These are phyloP conservation scores for Sula dactylatra DNA, from an alignment of 2,113 vertebrate genomes.

Conservation along the genomic window DNA sequence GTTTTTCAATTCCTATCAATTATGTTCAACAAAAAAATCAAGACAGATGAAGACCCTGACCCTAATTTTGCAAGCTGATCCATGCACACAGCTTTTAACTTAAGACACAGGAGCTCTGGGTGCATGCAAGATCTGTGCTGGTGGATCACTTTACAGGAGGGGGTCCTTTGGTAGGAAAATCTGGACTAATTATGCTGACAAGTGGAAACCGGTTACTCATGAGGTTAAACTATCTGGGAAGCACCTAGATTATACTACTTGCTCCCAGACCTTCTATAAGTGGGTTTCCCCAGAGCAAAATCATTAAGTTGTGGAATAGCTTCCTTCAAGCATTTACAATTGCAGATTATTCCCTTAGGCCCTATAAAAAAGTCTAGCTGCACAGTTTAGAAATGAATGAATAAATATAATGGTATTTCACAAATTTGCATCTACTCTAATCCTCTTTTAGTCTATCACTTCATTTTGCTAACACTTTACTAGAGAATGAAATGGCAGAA, in stretches of 20 bases:
- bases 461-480: not conserved
- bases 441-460: not conserved
- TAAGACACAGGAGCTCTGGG: not conserved
- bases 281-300: not conserved
- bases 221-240: not conserved
- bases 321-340: slow-evolving; percentile 35
- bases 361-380: slow-evolving; percentile 3
- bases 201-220: not conserved
- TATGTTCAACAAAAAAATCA: not conserved
- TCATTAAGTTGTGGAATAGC: not conserved
- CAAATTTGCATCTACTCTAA: not conserved
- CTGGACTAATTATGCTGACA: not conserved
- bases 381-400: slow-evolving; percentile 35
- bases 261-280: not conserved
- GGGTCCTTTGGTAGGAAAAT: not conserved
- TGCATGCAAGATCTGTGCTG: not conserved
- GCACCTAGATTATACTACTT: not conserved
- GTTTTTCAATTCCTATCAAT: not conserved
- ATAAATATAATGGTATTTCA: slow-evolving; percentile 19
- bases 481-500: slow-evolving; percentile 54
- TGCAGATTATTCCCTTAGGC: not conserved
- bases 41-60: not conserved
- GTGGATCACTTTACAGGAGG: not conserved
- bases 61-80: not conserved
- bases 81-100: not conserved